Evolutionary conservation across 2,797 vertebrate species (phyloP).

Genomic region (Eremophila alpestris): DNA sequence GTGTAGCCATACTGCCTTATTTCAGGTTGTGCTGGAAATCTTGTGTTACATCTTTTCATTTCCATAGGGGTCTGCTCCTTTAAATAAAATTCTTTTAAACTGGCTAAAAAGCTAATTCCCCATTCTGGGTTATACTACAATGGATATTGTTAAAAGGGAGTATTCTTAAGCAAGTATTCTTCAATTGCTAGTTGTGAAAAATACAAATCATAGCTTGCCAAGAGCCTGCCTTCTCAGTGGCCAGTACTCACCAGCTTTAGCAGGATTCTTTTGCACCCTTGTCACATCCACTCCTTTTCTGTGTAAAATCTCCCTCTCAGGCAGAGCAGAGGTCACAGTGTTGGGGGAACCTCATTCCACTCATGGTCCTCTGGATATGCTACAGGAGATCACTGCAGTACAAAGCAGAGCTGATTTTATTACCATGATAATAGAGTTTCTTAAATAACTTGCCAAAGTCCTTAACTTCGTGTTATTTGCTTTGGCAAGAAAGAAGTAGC

Average conservation of each 20-base stretch:
- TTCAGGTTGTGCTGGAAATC: not conserved
- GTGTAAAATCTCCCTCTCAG: not conserved
- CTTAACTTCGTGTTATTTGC: conserved; percentile 1
- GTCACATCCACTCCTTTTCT: not conserved
- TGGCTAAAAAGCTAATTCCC: not conserved
- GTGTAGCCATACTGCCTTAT: not conserved
- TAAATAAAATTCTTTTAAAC: not conserved
- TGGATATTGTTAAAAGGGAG: not conserved
- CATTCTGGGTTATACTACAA: not conserved
- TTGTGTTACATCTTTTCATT: not conserved
- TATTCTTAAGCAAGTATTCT: not conserved
- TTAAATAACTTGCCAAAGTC: not conserved
- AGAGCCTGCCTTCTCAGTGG: not conserved
- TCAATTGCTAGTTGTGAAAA: not conserved
- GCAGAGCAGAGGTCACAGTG: not conserved
- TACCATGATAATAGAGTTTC: not conserved
- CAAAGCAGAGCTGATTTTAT: not conserved
- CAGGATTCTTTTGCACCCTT: not conserved
- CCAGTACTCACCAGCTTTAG: not conserved
- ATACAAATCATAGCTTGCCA: not conserved
- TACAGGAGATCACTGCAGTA: not conserved
- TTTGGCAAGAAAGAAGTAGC: not conserved
- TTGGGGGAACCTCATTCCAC: not conserved
- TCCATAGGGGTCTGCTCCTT: not conserved
- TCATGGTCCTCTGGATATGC: not conserved